Base-by-base conservation (phyloP, 2,797 vertebrate genomes). In the Phoebastria nigripes region DNA sequence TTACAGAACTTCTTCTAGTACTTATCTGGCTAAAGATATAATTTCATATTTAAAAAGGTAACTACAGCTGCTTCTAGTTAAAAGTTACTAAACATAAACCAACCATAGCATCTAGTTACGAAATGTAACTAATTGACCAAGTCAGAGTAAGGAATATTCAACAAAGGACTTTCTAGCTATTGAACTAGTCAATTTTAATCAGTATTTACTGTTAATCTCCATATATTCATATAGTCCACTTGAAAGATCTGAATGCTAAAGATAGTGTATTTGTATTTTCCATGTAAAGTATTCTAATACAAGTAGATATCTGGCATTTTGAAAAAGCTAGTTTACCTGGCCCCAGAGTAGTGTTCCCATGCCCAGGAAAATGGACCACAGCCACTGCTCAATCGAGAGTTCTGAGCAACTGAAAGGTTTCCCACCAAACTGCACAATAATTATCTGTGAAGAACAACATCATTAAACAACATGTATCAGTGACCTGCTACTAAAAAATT, bases 341-440 rank as follows among this genome's bases (percentile, higher is more conserved):
- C 99, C 99, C 99, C 99, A 99, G 66, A 99, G 98, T 87, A 99
- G 98, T 82, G 99, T 99, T 97, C 99, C 98, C 98, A 98, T 98
- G 96, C 98, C 98, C 86, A 98, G 97, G 98, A 98, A 98, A 98
- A 98, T 95, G 69, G 98, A 98, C 98, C 98, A 98, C 66, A 98
- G 96, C 98, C 98, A 98, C 56, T 98, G 98, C 94, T 98, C 98
- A 96, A 98, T 42, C 4, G 98, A 98, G 83, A 98, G 98, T 94
- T 98, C 97, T 77, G 98, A 98, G 95, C 98, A 98, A 97, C 98
- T 98, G 95, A 98, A 98, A 96, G 98, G 98, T 78, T 98, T 98
- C 89, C 98, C 98, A 97, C 98, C 98, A 97, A 98, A 98, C 92
- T 98, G 98, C 84, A 98, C 98, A 95, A 98, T 98, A 93, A 98